Evolutionary conservation across 2,797 vertebrate genomes (phyloP), one percentile per base, ranked within the genome.

Genomic region (Hirundo rustica): DNA sequence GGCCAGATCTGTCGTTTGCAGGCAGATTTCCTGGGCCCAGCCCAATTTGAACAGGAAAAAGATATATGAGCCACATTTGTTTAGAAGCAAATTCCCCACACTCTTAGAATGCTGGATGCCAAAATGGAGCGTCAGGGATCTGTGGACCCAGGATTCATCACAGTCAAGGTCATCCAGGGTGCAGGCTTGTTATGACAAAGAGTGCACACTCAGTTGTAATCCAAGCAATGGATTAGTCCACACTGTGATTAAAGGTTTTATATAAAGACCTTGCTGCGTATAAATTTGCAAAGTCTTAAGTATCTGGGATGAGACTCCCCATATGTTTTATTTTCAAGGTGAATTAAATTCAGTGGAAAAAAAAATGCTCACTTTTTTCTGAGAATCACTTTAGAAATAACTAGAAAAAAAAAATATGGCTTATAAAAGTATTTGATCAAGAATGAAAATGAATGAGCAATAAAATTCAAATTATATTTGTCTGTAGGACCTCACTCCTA

Each of bases 241-340:
- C 0, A 4, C 26, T 76, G 66, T 92, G 66, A 95, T 84, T 95
- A 85, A 84, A 83, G 47, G 60, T 47, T 40, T 93, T 78, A 84
- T 5, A 29, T 78, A 91, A 92, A 89, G 77, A 87, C 42, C 26
- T 74, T 48, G 11, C 27, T 88, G 66, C 62, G 83, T 81, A 66
- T 7, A 92, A 84, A 72, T 73, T 86, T 76, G 51, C 32, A 62
- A 65, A 93, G 62, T 64, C 76, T 70, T 65, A 62, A 88, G 64
- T 45, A 58, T 70, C 76, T 72, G 11, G 12, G 20, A 45, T 79
- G 40, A 85, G 32, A 75, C 4, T 72, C 11, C 12, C 40, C 45
- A 67, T 53, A 53, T 7, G 19, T 70, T 81, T 76, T 76, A 48
- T 58, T 71, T 85, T 51, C 50, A 89, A 77, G n/a, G 45, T 8